Percentiles rank a stretch among this genome's conserved stretches.
Evolutionary conservation across 2,113 vertebrate species (phyloP).

Genomic region (Anolis carolinensis): DNA sequence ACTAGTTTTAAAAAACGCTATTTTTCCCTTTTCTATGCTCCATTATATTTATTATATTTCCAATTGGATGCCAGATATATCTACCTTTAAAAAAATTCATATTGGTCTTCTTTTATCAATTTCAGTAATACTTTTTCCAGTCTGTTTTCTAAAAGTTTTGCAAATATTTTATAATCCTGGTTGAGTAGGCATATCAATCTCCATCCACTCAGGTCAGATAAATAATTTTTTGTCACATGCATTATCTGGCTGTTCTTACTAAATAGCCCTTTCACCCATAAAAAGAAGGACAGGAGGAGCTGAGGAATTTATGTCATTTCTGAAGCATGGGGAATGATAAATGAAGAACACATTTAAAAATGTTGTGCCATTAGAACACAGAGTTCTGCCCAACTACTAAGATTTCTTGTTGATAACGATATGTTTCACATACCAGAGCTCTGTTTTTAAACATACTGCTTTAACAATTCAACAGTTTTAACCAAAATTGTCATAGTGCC

Average conservation of each 20-base stretch:
- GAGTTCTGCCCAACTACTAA: rapidly evolving
- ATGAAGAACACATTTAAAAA: background rate
- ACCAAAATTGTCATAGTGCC: background rate
- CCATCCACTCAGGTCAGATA: conserved; percentile 12
- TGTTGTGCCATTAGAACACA: conserved; percentile 2
- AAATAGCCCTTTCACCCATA: conserved; percentile 23
- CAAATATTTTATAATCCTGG: no score
- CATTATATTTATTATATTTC: no score
- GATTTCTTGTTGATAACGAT: conserved; percentile 32
- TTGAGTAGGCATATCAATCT: conserved; percentile 16
- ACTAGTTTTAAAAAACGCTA: no score
- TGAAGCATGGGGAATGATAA: background rate
- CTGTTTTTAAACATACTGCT: conserved; percentile 30
- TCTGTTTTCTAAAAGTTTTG: no score
- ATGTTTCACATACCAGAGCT: background rate
- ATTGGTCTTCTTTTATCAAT: no score
- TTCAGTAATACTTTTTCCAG: no score
- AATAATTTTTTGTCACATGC: conserved; percentile 31
- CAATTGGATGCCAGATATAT: no score
- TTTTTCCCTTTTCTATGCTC: no score
- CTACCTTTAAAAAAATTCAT: no score
- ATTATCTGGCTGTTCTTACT: conserved; percentile 44
- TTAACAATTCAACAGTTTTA: conserved; percentile 31
- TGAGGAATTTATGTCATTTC: conserved; percentile 51
- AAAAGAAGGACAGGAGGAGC: background rate